phyloP scores from a whole-genome alignment of 1,140 invertebrate species.

The Leptoteleia sp. region DNA sequence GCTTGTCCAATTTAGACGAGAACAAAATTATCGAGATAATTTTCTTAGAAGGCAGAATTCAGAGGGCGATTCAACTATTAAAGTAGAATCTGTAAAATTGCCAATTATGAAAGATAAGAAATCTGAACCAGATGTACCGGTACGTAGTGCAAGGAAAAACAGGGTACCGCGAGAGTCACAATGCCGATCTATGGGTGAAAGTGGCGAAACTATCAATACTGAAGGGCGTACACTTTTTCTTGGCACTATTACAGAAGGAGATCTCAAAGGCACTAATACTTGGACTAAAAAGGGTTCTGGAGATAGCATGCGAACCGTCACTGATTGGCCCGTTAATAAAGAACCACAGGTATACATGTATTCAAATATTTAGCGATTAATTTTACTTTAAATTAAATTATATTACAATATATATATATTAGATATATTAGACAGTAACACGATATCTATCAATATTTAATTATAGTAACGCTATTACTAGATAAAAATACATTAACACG shows the following conservation, averaged over 20 bases:
- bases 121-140: slow-evolving; percentile 78
- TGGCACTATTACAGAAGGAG: slow-evolving; percentile 78
- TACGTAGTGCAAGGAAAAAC: slow-evolving; percentile 77
- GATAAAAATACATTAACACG: too few relatives aligned
- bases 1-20: slow-evolving; percentile 60
- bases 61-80: slow-evolving; percentile 73
- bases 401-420: too few relatives aligned
- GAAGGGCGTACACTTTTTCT: slow-evolving; percentile 76
- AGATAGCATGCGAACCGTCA: slow-evolving; percentile 67
- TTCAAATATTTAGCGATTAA: background rate
- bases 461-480: too few relatives aligned
- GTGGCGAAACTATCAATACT: slow-evolving; percentile 65
- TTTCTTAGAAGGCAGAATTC: slow-evolving; percentile 77
- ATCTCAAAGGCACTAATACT: slow-evolving; percentile 71
- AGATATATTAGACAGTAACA: too few relatives aligned
- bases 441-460: too few relatives aligned
- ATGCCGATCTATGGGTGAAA: slow-evolving; percentile 79
- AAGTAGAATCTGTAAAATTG: slow-evolving; percentile 23
- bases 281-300: slow-evolving; percentile 73
- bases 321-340: slow-evolving; percentile 78
- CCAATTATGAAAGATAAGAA: slow-evolving; percentile 54
- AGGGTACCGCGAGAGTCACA: slow-evolving; percentile 75
- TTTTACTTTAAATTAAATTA: too few relatives aligned
- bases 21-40: slow-evolving; percentile 71
- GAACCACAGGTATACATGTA: slow-evolving; percentile 66